phyloP scores from a whole-genome alignment of 2,113 vertebrate species.

The Hiodon alosoides region DNA sequence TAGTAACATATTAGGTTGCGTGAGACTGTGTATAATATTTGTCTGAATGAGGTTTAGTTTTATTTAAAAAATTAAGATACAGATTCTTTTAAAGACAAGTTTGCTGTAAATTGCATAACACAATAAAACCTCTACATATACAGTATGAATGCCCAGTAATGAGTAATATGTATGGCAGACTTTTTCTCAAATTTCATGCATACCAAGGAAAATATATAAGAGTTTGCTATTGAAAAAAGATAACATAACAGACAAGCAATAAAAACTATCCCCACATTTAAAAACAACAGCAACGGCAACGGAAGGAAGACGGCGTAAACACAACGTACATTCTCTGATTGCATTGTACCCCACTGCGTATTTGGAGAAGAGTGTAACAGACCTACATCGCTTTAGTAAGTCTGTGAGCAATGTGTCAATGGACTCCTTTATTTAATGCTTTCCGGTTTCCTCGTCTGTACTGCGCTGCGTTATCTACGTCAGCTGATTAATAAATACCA shows the following conservation, averaged over 20 bases:
- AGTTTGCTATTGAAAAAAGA: slow-evolving; percentile 62
- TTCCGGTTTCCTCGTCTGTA: background rate
- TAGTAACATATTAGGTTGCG: slow-evolving; percentile 29
- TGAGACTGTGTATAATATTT: slow-evolving; percentile 9
- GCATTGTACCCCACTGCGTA: slow-evolving; percentile 55
- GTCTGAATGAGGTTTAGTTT: slow-evolving; percentile 53
- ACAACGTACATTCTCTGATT: slow-evolving; percentile 67
- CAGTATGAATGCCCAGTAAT: slow-evolving; percentile 88
- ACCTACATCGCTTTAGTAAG: slow-evolving; percentile 12
- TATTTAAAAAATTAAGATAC: slow-evolving; percentile 56
- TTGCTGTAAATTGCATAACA: slow-evolving; percentile 72
- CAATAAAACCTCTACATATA: slow-evolving; percentile 73
- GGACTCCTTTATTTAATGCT: slow-evolving; percentile 15
- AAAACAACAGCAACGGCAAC: slow-evolving; percentile 50
- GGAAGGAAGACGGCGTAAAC: slow-evolving; percentile 64
- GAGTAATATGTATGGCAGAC: slow-evolving; percentile 78
- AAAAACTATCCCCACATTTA: slow-evolving; percentile 57
- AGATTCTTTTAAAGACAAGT: slow-evolving; percentile 65
- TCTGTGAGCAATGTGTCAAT: slow-evolving; percentile 24
- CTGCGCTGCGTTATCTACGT: slow-evolving; percentile 14
- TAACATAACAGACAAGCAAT: slow-evolving; percentile 72
- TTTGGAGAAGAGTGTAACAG: slow-evolving; percentile 32
- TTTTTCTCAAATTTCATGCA: slow-evolving; percentile 78
- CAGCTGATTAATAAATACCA: slow-evolving; percentile 23
- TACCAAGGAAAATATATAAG: slow-evolving; percentile 66